These are phyloP conservation scores for Pterobdella sp. DNA, from an alignment of 2,888 invertebrate genomes.

Conservation along the genomic window DNA sequence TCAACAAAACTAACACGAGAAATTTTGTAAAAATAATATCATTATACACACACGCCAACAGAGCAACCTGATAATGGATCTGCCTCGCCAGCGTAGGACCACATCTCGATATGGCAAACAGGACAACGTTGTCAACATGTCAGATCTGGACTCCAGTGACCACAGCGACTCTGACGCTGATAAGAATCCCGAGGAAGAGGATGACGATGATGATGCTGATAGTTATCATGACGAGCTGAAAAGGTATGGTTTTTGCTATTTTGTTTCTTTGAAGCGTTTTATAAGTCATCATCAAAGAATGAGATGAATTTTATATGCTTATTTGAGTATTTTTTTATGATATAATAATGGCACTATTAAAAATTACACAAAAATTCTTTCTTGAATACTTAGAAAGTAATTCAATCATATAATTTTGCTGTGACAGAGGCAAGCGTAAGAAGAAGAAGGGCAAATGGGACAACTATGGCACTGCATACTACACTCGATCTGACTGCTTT, in stretches of 20 bases:
- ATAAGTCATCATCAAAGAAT: too few species aligned
- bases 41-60: constrained; percentile 40
- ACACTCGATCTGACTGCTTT: constrained; percentile 91
- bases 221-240: neutral
- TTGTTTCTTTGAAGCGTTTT: too few species aligned
- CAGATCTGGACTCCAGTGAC: constrained; percentile 69
- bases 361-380: too few species aligned
- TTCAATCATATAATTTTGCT: too few species aligned
- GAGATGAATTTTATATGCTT: too few species aligned
- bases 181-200: constrained; percentile 57
- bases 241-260: constrained; percentile 2
- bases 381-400: too few species aligned
- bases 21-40: neutral
- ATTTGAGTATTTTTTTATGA: too few species aligned
- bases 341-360: too few species aligned
- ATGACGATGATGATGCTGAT: constrained; percentile 21
- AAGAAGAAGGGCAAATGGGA: constrained; percentile 28
- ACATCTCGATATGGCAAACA: constrained; percentile 76
- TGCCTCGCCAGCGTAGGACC: constrained; percentile 86
- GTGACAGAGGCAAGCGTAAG: constrained; percentile 30
- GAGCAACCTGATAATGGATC: constrained; percentile 85
- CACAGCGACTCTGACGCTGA: constrained; percentile 41
- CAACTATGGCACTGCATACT: constrained; percentile 43
- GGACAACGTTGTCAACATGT: constrained; percentile 72
- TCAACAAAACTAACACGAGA: neutral